These are phyloP conservation scores for Idaea dimidiata DNA, from an alignment of 2,888 invertebrate genomes.

Conservation along the genomic window DNA sequence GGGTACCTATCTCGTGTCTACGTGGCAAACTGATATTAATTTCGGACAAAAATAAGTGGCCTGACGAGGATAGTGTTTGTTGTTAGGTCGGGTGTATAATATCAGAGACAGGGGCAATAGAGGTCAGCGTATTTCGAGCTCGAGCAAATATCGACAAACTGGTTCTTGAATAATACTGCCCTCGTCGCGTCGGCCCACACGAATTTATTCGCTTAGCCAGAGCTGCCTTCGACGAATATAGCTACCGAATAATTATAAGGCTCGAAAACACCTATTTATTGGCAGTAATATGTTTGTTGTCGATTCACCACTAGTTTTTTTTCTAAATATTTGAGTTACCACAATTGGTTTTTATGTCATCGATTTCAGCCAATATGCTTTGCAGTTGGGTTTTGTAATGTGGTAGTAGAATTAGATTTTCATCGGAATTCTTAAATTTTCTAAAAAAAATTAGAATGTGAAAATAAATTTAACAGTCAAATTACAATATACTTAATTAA, in stretches of 20 bases:
- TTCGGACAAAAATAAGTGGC: not conserved
- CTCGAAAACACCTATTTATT: not conserved
- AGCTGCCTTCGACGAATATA: not conserved
- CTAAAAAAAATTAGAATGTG: too few species aligned
- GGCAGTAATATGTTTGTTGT: not conserved
- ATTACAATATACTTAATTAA: too few species aligned
- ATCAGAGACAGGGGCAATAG: conserved; percentile 13
- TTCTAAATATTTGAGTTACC: too few species aligned
- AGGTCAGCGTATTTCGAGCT: conserved; percentile 16
- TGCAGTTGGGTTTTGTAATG: too few species aligned
- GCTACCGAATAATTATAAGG: not conserved
- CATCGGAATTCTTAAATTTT: too few species aligned
- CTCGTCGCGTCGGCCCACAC: conserved; percentile 18
- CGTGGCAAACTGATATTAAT: not conserved
- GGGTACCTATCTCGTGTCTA: not conserved
- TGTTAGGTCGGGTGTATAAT: not conserved
- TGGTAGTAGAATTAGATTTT: too few species aligned
- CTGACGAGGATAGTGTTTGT: not conserved
- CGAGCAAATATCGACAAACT: conserved; percentile 5
- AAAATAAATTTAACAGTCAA: too few species aligned
- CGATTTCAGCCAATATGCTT: too few species aligned
- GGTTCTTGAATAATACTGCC: not conserved
- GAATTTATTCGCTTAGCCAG: not conserved
- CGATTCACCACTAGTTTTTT: too few species aligned
- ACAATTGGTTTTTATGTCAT: too few species aligned